Conservation (phyloP, 2,113 vertebrate genomes). For the Chloebia gouldiae region DNA sequence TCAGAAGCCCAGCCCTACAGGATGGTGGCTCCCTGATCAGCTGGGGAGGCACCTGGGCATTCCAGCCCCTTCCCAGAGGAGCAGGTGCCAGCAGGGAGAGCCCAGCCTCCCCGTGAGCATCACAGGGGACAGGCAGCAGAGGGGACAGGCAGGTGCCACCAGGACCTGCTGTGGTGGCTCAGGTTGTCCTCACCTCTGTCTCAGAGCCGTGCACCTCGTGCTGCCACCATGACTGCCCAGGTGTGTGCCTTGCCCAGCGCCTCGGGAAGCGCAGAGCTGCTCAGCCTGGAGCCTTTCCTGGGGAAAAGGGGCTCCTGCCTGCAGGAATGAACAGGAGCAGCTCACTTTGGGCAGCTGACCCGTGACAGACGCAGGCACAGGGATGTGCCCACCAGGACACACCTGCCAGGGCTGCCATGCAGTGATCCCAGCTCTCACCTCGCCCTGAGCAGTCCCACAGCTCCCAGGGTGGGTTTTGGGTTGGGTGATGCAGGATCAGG, state of each 20-base stretch:
- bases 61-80: not conserved
- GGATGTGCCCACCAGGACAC: not conserved
- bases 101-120: not conserved
- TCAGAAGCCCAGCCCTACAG: not conserved
- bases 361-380: accelerated
- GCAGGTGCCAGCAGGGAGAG: not conserved
- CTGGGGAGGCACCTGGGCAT: not conserved
- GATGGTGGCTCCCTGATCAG: accelerated
- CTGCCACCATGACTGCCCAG: not conserved
- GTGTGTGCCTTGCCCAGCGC: accelerated
- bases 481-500: not conserved
- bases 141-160: not conserved
- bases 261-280: accelerated
- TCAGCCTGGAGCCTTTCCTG: not conserved
- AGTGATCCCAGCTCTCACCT: accelerated
- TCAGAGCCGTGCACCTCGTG: accelerated
- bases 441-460: not conserved
- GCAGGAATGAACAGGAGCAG: accelerated
- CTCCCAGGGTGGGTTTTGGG: not conserved
- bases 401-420: accelerated
- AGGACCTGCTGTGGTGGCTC: not conserved
- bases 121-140: not conserved
- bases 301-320: accelerated
- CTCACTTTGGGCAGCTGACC: not conserved
- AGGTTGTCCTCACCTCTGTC: not conserved